phyloP scores from a whole-genome alignment of 2,888 invertebrate genomes.

The Corythucha ciliata region DNA sequence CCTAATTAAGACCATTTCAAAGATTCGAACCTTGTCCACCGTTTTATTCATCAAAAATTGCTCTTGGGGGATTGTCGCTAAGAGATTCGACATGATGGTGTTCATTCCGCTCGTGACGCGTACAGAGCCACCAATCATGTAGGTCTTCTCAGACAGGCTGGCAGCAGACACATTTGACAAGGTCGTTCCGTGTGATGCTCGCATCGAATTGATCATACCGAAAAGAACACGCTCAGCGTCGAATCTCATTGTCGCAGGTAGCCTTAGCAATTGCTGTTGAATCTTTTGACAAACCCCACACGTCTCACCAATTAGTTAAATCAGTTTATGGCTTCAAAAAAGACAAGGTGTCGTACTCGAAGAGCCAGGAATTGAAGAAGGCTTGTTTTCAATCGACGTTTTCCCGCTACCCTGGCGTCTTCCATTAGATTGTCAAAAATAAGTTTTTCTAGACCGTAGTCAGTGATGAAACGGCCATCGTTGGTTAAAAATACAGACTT shows the following conservation, averaged over 20 bases:
- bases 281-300: too few relatives aligned
- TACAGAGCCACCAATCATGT: conserved; percentile 56
- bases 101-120: conserved; percentile 57
- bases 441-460: conserved; percentile 43
- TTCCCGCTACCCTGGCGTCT: conserved; percentile 46
- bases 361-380: conserved; percentile 53
- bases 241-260: conserved; percentile 57
- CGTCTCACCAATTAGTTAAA: too few relatives aligned
- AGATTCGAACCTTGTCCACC: conserved; percentile 43
- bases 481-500: conserved; percentile 58
- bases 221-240: conserved; percentile 60
- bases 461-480: conserved; percentile 58
- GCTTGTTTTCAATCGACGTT: conserved; percentile 53
- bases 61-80: conserved; percentile 54
- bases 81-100: conserved; percentile 55
- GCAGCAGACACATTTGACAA: conserved; percentile 40
- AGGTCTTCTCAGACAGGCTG: conserved; percentile 49
- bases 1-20: too few relatives aligned
- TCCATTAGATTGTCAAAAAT: conserved; percentile 52
- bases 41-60: conserved; percentile 52
- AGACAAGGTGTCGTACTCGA: too few relatives aligned
- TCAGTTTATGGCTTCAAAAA: too few relatives aligned
- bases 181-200: conserved; percentile 16
- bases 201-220: conserved; percentile 50
- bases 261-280: conserved; percentile 59